These are phyloP conservation scores for Kryptopterus vitreolus DNA, from an alignment of 2,797 vertebrate genomes.

Conservation along the genomic window DNA sequence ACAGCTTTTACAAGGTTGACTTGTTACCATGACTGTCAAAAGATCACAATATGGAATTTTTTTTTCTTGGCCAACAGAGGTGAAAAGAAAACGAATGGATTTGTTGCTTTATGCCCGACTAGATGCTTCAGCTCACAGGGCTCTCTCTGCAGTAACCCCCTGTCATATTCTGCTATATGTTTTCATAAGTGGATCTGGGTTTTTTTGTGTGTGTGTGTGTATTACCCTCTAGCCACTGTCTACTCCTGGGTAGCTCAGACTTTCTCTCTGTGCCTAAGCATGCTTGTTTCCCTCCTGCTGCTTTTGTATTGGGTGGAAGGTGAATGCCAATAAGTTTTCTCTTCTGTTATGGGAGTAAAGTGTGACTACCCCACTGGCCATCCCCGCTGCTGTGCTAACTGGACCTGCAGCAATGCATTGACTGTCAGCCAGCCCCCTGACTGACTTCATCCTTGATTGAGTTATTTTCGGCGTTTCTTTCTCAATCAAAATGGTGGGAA, in stretches of 20 bases:
- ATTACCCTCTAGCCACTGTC: constrained; percentile 31
- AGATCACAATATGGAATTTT: constrained; percentile 42
- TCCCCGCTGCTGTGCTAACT: constrained; percentile 51
- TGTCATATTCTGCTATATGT: constrained; percentile 29
- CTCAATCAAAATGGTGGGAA: constrained; percentile 33
- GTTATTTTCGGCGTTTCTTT: constrained; percentile 51
- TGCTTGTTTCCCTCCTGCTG: constrained; percentile 41
- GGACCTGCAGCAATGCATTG: constrained; percentile 43
- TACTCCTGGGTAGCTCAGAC: constrained; percentile 17
- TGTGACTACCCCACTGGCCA: constrained; percentile 35
- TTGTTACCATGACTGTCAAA: constrained; percentile 50
- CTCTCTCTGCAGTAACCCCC: constrained; percentile 38
- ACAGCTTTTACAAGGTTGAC: constrained; percentile 39
- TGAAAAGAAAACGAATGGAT: constrained; percentile 31
- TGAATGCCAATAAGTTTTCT: constrained; percentile 31
- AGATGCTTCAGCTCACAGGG: constrained; percentile 20
- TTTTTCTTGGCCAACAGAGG: constrained; percentile 14
- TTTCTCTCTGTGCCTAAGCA: constrained; percentile 22
- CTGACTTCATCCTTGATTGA: constrained; percentile 46
- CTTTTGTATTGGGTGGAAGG: constrained; percentile 45
- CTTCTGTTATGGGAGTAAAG: constrained; percentile 36
- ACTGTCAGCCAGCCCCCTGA: constrained; percentile 45
- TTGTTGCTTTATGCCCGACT: constrained; percentile 20
- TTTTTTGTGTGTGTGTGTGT: constrained; percentile 27
- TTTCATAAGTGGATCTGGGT: constrained; percentile 2